phyloP scores from a whole-genome alignment of 1,140 invertebrate genomes.

The Solenopsis fugax region DNA sequence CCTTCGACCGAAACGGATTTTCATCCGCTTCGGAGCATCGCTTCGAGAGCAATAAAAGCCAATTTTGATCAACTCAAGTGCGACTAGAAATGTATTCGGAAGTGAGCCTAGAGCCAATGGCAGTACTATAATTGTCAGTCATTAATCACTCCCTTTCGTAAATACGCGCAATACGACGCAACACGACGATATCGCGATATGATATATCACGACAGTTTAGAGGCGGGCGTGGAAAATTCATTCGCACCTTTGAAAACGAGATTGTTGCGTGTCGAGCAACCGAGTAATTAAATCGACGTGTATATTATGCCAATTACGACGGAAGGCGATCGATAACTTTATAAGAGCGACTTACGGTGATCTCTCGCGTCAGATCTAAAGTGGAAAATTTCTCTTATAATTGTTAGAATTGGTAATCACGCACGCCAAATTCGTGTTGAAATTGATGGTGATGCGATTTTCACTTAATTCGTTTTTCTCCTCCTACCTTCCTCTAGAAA shows the following conservation, averaged over 20 bases:
- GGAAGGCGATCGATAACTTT: neutral
- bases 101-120: neutral
- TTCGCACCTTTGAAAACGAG: conserved; percentile 7
- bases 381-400: conserved; percentile 19
- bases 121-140: conserved; percentile 12
- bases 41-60: neutral
- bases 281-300: neutral
- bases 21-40: neutral
- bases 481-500: neutral
- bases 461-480: conserved; percentile 25
- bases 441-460: neutral
- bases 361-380: neutral
- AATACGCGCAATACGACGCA: conserved; percentile 16
- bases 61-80: conserved; percentile 34
- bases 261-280: neutral
- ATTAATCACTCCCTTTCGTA: conserved; percentile 33
- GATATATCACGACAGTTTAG: conserved; percentile 41
- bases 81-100: conserved; percentile 11
- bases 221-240: neutral
- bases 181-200: neutral
- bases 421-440: neutral
- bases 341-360: neutral
- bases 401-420: neutral
- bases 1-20: neutral
- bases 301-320: neutral